Percentiles rank a stretch among this genome's conserved stretches.
Conservation (phyloP, 2,888 invertebrate species). For the Heteropelma amictum region DNA sequence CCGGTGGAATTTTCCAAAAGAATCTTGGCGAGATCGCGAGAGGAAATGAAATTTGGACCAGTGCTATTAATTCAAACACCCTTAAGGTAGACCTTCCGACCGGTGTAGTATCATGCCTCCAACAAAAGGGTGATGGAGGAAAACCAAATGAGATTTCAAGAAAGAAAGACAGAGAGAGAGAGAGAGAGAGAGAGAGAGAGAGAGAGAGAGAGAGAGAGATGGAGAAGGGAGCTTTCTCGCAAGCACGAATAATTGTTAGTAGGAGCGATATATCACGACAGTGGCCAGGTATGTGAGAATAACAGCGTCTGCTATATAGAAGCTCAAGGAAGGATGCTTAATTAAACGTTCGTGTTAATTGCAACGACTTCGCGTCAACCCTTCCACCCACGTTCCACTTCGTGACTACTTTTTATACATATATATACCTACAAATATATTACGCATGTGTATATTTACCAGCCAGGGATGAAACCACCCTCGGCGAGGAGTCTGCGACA, state of each 20-base stretch:
- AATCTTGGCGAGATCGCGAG: slow-evolving; percentile 35
- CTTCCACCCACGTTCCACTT: slow-evolving; percentile 54
- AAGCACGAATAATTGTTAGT: slow-evolving; percentile 71
- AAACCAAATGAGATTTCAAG: neutral
- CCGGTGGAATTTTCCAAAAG: slow-evolving; percentile 30
- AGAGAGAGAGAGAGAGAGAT: neutral
- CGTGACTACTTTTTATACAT: neutral
- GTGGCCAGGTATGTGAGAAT: slow-evolving; percentile 71
- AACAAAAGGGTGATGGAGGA: slow-evolving; percentile 32
- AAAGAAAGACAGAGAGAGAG: slow-evolving; percentile 13
- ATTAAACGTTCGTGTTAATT: slow-evolving; percentile 76
- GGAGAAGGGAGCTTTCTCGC: slow-evolving; percentile 33
- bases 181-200: slow-evolving; percentile 32
- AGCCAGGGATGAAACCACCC: neutral
- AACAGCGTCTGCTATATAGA: slow-evolving; percentile 70
- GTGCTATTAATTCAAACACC: slow-evolving; percentile 69
- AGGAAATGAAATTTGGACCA: slow-evolving; percentile 55
- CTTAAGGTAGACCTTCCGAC: slow-evolving; percentile 64
- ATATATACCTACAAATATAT: neutral
- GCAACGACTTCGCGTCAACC: slow-evolving; percentile 72
- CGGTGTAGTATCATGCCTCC: slow-evolving; percentile 23
- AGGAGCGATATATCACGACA: slow-evolving; percentile 71
- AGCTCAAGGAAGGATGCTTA: slow-evolving; percentile 68
- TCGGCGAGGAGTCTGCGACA: too few species aligned
- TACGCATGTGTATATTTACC: neutral